These are phyloP conservation scores for Lichenostomus cassidix DNA, from an alignment of 2,113 vertebrate genomes.

Conservation along the genomic window DNA sequence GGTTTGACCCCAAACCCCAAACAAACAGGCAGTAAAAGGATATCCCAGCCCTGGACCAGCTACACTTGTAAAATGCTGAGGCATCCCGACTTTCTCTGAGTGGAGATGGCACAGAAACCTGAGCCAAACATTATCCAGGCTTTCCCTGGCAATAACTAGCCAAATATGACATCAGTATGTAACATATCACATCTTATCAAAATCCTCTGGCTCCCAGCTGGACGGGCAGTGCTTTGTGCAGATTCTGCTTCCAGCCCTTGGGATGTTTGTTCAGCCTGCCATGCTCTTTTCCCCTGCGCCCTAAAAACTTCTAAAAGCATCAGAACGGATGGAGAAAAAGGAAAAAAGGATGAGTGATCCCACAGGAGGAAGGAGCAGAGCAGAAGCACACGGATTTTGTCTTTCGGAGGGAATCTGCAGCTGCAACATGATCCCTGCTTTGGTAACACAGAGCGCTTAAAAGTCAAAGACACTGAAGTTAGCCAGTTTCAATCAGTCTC, in stretches of 20 bases:
- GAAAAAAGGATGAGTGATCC: not conserved
- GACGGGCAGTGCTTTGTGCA: not conserved
- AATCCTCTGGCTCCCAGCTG: not conserved
- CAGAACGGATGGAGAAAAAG: not conserved
- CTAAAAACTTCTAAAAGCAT: slow-evolving; percentile 15
- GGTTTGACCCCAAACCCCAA: not conserved
- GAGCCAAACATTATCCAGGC: not conserved
- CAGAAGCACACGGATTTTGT: not conserved
- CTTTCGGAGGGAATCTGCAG: slow-evolving; percentile 11
- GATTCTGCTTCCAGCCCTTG: not conserved
- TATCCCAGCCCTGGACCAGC: not conserved
- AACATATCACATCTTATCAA: not conserved
- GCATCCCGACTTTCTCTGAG: not conserved
- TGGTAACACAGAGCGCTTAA: not conserved
- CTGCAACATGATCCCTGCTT: slow-evolving; percentile 52
- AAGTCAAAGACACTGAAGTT: not conserved
- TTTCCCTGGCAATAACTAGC: not conserved
- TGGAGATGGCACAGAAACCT: not conserved
- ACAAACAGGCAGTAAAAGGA: not conserved
- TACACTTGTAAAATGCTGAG: not conserved
- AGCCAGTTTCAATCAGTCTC: not conserved
- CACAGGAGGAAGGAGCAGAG: not conserved
- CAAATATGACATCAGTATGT: not conserved
- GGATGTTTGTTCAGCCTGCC: not conserved
- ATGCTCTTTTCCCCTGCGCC: not conserved